phyloP scores from a whole-genome alignment of 2,797 vertebrate species.

The Rhinatrema bivittatum region DNA sequence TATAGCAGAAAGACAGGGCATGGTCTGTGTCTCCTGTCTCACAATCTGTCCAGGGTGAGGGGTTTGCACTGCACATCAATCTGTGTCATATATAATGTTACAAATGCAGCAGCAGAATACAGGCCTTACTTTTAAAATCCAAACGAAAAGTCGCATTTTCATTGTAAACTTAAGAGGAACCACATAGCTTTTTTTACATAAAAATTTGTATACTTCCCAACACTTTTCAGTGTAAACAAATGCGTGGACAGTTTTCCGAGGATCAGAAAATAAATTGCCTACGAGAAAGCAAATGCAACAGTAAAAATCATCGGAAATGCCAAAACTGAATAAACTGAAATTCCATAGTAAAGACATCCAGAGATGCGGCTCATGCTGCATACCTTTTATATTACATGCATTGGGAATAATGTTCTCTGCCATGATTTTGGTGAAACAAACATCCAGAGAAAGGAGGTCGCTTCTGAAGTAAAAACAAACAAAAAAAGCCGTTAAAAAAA shows the following conservation, averaged over 20 bases:
- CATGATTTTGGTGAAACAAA: conserved; percentile 77
- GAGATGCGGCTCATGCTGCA: no score
- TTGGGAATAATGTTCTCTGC: conserved; percentile 66
- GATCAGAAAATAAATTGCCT: conserved; percentile 58
- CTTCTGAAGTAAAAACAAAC: conserved; percentile 49
- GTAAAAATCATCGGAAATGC: background rate
- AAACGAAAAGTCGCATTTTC: conserved; percentile 75
- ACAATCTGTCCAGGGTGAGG: no score
- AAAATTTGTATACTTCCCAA: conserved; percentile 66
- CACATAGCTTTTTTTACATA: conserved; percentile 21
- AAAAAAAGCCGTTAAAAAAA: no score
- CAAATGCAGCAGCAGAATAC: no score
- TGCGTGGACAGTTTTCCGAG: conserved; percentile 26
- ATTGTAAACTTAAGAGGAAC: conserved; percentile 49
- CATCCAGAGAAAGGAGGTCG: conserved; percentile 43
- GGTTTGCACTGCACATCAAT: no score
- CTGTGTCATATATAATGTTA: no score
- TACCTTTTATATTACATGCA: conserved; percentile 72
- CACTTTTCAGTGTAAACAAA: conserved; percentile 53
- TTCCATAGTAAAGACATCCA: background rate
- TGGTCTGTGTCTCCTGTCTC: no score
- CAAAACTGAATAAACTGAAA: background rate
- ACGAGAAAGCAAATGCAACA: background rate
- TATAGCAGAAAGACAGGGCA: no score
- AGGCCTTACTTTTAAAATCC: conserved; percentile 81